These are phyloP conservation scores for Nothocercus nigrocapillus DNA, from an alignment of 2,113 vertebrate genomes.

Conservation along the genomic window DNA sequence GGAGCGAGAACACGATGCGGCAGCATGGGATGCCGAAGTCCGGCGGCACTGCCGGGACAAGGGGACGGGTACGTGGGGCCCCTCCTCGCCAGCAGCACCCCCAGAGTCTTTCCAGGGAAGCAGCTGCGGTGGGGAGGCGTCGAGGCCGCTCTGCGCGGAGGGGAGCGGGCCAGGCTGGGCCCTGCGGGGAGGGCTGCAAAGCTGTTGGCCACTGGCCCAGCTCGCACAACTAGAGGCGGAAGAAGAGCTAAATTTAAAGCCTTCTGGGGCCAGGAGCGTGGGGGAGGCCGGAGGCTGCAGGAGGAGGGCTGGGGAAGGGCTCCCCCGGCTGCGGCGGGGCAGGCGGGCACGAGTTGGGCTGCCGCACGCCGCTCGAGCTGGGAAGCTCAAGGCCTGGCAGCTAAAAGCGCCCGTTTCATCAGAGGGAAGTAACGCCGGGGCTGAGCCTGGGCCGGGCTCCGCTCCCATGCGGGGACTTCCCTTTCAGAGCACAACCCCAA, in stretches of 20 bases:
- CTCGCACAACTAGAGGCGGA: not conserved
- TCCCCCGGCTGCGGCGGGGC: not conserved
- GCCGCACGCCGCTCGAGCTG: not conserved
- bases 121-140: not conserved
- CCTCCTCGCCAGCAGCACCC: not conserved
- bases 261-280: rapidly evolving
- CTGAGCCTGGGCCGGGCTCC: rapidly evolving
- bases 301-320: not conserved
- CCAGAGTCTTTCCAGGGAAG: rapidly evolving
- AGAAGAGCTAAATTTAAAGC: constrained; percentile 39
- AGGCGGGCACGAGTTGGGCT: rapidly evolving
- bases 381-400: not conserved
- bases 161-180: not conserved
- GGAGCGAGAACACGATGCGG: rapidly evolving
- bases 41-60: too few relatives aligned
- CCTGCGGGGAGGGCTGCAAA: not conserved
- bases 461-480: not conserved
- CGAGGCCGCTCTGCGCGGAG: not conserved
- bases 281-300: not conserved
- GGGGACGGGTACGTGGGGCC: not conserved
- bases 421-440: not conserved
- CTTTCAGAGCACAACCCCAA: not conserved
- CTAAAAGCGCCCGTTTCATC: not conserved
- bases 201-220: not conserved
- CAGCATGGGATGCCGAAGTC: too few relatives aligned